Percentiles rank a stretch among this genome's conserved stretches.
phyloP scores from a whole-genome alignment of 2,113 vertebrate genomes.

The Chamaea fasciata region DNA sequence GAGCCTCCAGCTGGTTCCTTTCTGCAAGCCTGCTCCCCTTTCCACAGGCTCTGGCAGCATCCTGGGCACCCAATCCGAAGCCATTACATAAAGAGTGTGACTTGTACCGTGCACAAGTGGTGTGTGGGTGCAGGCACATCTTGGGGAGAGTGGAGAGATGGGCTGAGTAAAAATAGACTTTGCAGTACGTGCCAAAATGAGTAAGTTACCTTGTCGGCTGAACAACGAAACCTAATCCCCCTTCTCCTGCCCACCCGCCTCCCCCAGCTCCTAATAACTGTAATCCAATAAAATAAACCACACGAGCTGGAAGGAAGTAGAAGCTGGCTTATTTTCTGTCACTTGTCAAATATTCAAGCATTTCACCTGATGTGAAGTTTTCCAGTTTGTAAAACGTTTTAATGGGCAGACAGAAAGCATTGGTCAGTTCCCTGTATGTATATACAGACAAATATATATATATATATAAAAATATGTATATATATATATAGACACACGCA shows the following conservation, averaged over 20 bases:
- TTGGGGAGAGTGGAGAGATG: background rate
- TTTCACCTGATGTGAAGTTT: background rate
- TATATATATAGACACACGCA: rapidly evolving
- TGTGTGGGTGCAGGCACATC: slow-evolving; percentile 45
- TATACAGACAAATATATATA: rapidly evolving
- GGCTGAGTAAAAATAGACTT: slow-evolving; percentile 36
- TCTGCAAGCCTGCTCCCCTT: background rate
- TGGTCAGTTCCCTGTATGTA: background rate
- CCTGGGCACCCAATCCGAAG: background rate
- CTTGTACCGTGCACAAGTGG: slow-evolving; percentile 4
- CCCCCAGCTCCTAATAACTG: slow-evolving; percentile 36
- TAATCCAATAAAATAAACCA: slow-evolving; percentile 7
- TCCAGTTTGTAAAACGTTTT: background rate
- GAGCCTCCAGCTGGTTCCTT: background rate
- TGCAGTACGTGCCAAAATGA: background rate
- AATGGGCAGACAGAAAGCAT: background rate
- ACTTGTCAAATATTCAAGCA: background rate
- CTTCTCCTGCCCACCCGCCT: slow-evolving; percentile 19
- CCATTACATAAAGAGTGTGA: slow-evolving; percentile 12
- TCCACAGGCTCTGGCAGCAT: background rate
- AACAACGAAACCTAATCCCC: slow-evolving; percentile 9
- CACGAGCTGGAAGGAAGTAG: slow-evolving; percentile 26
- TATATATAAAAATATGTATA: rapidly evolving
- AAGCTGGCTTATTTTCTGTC: background rate
- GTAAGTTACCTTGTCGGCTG: background rate